These are phyloP conservation scores for Austrofundulus limnaeus DNA, from an alignment of 2,113 vertebrate genomes.

Conservation along the genomic window DNA sequence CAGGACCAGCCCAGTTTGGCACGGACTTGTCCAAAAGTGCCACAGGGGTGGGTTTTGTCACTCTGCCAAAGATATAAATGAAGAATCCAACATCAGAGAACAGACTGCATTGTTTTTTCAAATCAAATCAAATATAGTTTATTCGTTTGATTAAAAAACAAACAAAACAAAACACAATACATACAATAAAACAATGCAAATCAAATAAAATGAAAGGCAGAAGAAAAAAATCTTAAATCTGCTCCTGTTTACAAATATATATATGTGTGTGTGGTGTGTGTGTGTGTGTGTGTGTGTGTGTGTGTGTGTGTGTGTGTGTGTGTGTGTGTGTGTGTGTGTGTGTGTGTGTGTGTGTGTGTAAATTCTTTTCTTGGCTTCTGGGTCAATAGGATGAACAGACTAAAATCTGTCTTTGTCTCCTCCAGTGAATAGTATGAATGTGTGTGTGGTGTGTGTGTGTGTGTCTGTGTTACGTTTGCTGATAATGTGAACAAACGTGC, in stretches of 20 bases:
- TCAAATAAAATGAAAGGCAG: too few species aligned
- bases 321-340: too few species aligned
- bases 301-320: too few species aligned
- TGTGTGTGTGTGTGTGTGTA: too few species aligned
- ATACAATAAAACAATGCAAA: too few species aligned
- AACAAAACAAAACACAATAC: too few species aligned
- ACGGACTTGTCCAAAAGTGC: constrained; percentile 92
- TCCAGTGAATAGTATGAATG: constrained; percentile 31
- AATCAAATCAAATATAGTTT: too few species aligned
- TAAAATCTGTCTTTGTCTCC: constrained; percentile 62
- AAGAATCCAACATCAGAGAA: background rate
- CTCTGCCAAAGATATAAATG: constrained; percentile 6
- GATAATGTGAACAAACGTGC: constrained; percentile 14
- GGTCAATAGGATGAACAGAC: constrained; percentile 45
- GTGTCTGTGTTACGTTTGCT: background rate
- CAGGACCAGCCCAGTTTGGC: constrained; percentile 96
- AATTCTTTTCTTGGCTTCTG: constrained; percentile 38
- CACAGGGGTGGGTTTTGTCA: constrained; percentile 81
- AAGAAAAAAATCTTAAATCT: too few species aligned
- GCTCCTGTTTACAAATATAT: too few species aligned
- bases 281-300: too few species aligned
- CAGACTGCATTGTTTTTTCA: background rate
- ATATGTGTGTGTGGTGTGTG: too few species aligned
- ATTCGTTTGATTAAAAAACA: too few species aligned
- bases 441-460: background rate